phyloP scores from a whole-genome alignment of 2,888 invertebrate species.

The Drosophila meridionalis region DNA sequence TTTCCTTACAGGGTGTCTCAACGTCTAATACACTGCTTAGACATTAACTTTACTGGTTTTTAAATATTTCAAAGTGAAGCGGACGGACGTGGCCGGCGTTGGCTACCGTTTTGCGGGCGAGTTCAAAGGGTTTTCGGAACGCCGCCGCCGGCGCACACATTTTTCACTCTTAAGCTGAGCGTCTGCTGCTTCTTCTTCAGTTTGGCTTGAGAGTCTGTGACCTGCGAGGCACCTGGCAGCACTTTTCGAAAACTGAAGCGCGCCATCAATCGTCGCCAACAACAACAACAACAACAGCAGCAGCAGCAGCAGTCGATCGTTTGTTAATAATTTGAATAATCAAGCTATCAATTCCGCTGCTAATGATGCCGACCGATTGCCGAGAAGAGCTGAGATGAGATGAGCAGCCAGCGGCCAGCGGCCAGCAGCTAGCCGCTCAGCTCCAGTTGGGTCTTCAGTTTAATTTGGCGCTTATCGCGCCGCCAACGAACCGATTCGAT shows the following conservation, averaged over 20 bases:
- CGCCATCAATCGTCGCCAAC: constrained; percentile 66
- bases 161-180: constrained; percentile 64
- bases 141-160: constrained; percentile 73
- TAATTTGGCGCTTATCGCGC: constrained; percentile 72
- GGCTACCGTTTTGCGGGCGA: constrained; percentile 79
- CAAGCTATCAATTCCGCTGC: constrained; percentile 84
- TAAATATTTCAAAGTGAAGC: constrained; percentile 56
- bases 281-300: constrained; percentile 22
- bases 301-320: constrained; percentile 55
- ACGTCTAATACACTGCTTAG: background rate
- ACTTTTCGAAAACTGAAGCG: constrained; percentile 70
- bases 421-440: constrained; percentile 13
- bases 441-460: constrained; percentile 41
- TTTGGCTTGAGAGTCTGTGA: constrained; percentile 42
- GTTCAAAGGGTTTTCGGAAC: constrained; percentile 72
- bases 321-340: constrained; percentile 84
- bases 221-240: constrained; percentile 65
- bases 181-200: constrained; percentile 9
- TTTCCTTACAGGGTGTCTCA: constrained; percentile 29
- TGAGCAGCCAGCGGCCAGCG: background rate
- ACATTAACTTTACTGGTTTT: constrained; percentile 23
- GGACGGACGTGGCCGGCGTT: constrained; percentile 43
- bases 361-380: constrained; percentile 82
- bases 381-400: constrained; percentile 11
- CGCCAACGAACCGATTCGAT: constrained; percentile 54